These are phyloP conservation scores for Trissoscelio sp. DNA, from an alignment of 2,888 invertebrate genomes.

Conservation along the genomic window DNA sequence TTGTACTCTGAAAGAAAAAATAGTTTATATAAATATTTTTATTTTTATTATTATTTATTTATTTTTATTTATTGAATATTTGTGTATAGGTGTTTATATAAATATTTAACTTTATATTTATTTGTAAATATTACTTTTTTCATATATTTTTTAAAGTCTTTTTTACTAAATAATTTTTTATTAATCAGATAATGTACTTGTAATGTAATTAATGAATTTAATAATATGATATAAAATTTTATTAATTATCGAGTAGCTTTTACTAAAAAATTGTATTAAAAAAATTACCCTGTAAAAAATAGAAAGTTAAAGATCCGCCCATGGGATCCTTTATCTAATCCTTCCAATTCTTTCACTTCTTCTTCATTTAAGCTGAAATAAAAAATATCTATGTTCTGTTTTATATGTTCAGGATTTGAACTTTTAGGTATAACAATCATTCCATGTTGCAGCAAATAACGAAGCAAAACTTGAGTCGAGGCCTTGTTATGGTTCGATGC, in stretches of 20 bases:
- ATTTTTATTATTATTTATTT: too few relatives aligned
- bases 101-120: too few relatives aligned
- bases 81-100: too few relatives aligned
- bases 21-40: neutral
- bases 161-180: too few relatives aligned
- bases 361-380: conserved; percentile 86
- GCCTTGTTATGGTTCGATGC: conserved; percentile 86
- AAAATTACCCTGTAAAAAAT: conserved; percentile 81
- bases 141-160: too few relatives aligned
- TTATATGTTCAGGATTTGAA: conserved; percentile 87
- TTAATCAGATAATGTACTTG: too few relatives aligned
- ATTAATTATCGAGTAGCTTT: too few relatives aligned
- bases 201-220: too few relatives aligned
- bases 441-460: conserved; percentile 88
- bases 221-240: too few relatives aligned
- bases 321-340: conserved; percentile 86
- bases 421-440: conserved; percentile 92
- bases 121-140: too few relatives aligned
- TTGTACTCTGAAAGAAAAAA: conserved; percentile 84
- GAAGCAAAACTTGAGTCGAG: conserved; percentile 89
- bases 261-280: too few relatives aligned
- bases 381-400: conserved; percentile 88
- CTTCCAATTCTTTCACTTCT: conserved; percentile 85
- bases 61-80: too few relatives aligned
- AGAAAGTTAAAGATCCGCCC: conserved; percentile 89